A percentile compares a stretch with the other conserved stretches of the same genome.
These are phyloP conservation scores for Syngnathoides biaculeatus DNA, from an alignment of 2,113 vertebrate genomes.

Conservation along the genomic window DNA sequence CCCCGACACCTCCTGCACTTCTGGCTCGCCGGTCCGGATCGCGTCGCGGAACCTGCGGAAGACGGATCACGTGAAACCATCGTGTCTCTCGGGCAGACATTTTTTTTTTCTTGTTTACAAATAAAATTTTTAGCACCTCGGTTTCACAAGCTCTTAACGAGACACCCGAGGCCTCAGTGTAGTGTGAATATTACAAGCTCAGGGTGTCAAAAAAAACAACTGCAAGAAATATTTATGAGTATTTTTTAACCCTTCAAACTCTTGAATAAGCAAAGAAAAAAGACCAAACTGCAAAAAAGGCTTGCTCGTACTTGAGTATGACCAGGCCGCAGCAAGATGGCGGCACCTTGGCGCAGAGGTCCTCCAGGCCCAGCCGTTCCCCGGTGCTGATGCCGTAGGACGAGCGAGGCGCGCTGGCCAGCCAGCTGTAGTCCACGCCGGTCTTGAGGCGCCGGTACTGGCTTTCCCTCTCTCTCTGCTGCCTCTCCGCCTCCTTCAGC, in stretches of 20 bases:
- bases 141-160: slow-evolving; percentile 26
- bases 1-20: slow-evolving; percentile 81
- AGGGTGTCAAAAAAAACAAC: slow-evolving; percentile 18
- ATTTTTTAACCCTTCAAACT: too few relatives aligned
- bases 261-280: too few relatives aligned
- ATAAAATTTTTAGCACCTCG: slow-evolving; percentile 11
- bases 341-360: slow-evolving; percentile 85
- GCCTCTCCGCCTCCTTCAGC: slow-evolving; percentile 84
- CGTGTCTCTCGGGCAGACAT: neutral
- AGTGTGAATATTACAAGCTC: slow-evolving; percentile 1
- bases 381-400: slow-evolving; percentile 81
- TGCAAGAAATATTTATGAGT: too few relatives aligned
- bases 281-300: too few relatives aligned
- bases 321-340: slow-evolving; percentile 87
- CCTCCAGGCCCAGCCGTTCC: slow-evolving; percentile 86
- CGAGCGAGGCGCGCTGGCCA: slow-evolving; percentile 79
- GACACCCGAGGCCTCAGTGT: slow-evolving; percentile 22
- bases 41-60: slow-evolving; percentile 86
- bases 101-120: neutral
- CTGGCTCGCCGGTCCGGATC: slow-evolving; percentile 83
- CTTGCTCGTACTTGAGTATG: slow-evolving; percentile 81
- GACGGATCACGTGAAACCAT: neutral
- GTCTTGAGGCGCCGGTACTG: slow-evolving; percentile 81
- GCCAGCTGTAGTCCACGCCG: slow-evolving; percentile 95
- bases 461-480: slow-evolving; percentile 80